Evolutionary conservation across 2,797 vertebrate genomes (phyloP).

Genomic region (Lepus oiostolus): DNA sequence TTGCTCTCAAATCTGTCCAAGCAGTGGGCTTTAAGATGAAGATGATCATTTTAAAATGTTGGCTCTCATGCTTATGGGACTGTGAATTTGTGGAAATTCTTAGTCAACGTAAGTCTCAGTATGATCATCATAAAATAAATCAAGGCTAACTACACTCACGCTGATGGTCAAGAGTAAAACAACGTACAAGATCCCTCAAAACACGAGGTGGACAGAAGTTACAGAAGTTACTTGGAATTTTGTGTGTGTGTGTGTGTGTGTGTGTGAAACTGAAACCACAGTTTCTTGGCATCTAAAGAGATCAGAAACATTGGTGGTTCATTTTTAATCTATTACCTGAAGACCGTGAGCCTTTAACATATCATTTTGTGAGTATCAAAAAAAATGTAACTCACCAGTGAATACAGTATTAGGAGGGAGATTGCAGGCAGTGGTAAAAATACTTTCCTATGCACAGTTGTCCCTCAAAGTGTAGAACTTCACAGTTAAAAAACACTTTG

Average conservation of each 20-base stretch:
- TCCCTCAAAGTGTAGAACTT: neutral
- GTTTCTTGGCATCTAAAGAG: neutral
- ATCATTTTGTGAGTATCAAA: neutral
- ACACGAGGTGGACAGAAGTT: neutral
- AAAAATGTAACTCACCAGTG: neutral
- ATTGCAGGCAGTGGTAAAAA: neutral
- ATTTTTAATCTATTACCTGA: neutral
- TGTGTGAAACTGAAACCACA: neutral
- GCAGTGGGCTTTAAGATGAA: neutral
- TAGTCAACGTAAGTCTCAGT: neutral
- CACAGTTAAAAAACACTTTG: too few relatives aligned
- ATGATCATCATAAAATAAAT: neutral
- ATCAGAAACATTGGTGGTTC: neutral
- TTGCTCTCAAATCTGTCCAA: neutral
- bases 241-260: too few relatives aligned
- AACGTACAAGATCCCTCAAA: neutral
- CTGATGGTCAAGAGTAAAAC: neutral
- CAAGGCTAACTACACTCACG: fast-evolving
- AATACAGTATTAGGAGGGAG: neutral
- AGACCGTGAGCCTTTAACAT: neutral
- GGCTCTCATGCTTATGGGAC: neutral
- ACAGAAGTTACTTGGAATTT: neutral
- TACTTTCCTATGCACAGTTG: neutral
- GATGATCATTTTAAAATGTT: neutral
- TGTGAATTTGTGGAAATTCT: neutral